Base-by-base conservation (phyloP, 2,113 vertebrate species). In the Spea multiplicata region DNA sequence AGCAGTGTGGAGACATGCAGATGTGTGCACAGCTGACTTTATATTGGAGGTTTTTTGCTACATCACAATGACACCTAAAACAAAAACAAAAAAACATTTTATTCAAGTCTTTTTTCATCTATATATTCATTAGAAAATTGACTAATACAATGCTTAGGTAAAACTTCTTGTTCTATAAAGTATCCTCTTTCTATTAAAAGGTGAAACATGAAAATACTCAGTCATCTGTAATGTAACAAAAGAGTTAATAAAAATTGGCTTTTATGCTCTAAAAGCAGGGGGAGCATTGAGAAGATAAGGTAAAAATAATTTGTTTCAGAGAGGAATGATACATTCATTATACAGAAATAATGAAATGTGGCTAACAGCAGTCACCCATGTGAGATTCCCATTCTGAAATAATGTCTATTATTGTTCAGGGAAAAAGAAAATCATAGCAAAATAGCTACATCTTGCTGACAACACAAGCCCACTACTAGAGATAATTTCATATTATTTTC, bases 331-430 rank as follows among this genome's bases (percentile, higher is more conserved):
- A 59, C 50, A 53, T 53, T 53, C 55, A 59, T 59, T 59, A 59
- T 59, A 12, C 14, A 9, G 5, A 13, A 12, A 59, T 59, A 59
- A 59, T 59, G 55, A 3, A 52, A 52, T 52, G 9, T 52, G 50
- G 6, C 50, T 52, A 52, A 52, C 50, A 7, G 50, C 55, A 5
- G 52, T n/a, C 44, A 57, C 71, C 16, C 12, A 59, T 67, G 44
- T 62, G 17, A 64, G 72, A 16, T 30, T 69, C 44, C 68, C 44
- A 59, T 70, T 77, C 16, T 30, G 45, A 69, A 61, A 61, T 49
- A 49, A 62, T 77, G 55, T 14, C 3, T 76, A 10, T 13, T 69
- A 76, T 59, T 77, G 75, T 77, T 77, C 66, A 61, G 66, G 6
- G 46, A 49, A 48, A 74, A 62, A 48, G 44, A 4, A 53, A 53